A percentile compares a stretch with the other conserved stretches of the same genome.
phyloP scores from a whole-genome alignment of 2,797 vertebrate species.

The Podarcis lilfordi region DNA sequence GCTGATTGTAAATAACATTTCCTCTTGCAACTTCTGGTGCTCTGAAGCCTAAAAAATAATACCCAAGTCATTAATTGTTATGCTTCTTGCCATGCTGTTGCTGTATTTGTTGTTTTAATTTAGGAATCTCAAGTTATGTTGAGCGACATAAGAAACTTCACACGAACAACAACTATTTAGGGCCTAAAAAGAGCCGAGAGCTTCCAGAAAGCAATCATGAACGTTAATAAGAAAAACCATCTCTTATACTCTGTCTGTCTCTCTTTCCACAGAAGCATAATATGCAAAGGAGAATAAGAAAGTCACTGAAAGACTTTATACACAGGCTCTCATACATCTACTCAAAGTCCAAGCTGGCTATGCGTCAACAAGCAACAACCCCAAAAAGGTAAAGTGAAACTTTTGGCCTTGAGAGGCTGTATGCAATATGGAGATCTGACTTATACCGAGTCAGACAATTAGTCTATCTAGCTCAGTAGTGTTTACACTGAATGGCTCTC shows the following conservation, averaged over 20 bases:
- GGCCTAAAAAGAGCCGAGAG: background rate
- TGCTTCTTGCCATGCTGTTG: slow-evolving; percentile 33
- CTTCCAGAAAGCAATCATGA: slow-evolving; percentile 3
- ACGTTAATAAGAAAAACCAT: slow-evolving; percentile 1
- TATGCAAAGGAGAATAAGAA: background rate
- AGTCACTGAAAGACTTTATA: background rate
- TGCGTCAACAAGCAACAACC: background rate
- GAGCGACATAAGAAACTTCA: slow-evolving; percentile 43
- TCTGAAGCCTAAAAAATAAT: slow-evolving; percentile 86
- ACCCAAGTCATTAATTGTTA: slow-evolving; percentile 39
- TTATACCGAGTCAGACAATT: too few species aligned
- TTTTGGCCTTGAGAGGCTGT: background rate
- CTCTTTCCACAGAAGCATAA: background rate
- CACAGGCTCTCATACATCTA: background rate
- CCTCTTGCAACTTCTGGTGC: slow-evolving; percentile 95
- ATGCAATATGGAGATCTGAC: too few species aligned
- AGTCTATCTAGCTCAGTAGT: too few species aligned
- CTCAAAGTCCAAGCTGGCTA: background rate
- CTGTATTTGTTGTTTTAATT: slow-evolving; percentile 33
- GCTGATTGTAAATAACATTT: slow-evolving; percentile 95
- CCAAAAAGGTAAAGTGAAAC: background rate
- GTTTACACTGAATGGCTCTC: too few species aligned
- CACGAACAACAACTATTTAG: slow-evolving; percentile 35
- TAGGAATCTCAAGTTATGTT: slow-evolving; percentile 45
- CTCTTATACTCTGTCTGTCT: background rate